Evolutionary conservation across 2,888 invertebrate genomes (phyloP).

Genomic region (Mesorhabditis sp.): DNA sequence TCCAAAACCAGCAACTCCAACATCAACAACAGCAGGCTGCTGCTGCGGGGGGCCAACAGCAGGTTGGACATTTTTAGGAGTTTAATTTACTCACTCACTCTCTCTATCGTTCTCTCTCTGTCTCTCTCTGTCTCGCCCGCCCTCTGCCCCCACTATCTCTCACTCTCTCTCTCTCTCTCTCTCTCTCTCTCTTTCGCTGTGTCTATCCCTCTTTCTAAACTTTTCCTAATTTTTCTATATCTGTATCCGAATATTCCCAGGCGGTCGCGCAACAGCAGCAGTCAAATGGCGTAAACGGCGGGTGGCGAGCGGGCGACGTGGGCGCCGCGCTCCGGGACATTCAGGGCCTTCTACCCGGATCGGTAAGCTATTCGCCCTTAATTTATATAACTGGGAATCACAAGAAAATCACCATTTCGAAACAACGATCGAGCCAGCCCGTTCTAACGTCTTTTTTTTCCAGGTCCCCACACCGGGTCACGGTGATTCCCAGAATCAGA

Average conservation of each 20-base stretch:
- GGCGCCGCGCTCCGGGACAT: slow-evolving; percentile 3
- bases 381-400: not conserved
- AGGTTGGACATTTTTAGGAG: too few species aligned
- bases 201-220: not conserved
- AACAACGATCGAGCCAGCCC: too few species aligned
- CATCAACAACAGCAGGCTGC: too few species aligned
- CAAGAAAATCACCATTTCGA: not conserved
- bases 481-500: not conserved
- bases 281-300: slow-evolving; percentile 3
- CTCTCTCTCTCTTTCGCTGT: not conserved
- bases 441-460: not conserved
- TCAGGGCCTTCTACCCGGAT: slow-evolving; percentile 1
- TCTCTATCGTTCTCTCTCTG: not conserved
- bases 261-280: slow-evolving; percentile 1
- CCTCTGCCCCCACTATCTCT: not conserved
- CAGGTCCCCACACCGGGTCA: slow-evolving; percentile 5
- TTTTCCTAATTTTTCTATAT: not conserved
- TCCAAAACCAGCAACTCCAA: too few species aligned
- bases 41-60: too few species aligned
- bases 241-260: not conserved
- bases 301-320: slow-evolving; percentile 6
- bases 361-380: not conserved
- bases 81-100: too few species aligned
- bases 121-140: not conserved
- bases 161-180: not conserved